A percentile compares a stretch with the other conserved stretches of the same genome.
Evolutionary conservation across 2,113 vertebrate genomes (phyloP).

Genomic region (Hydrochoerus hydrochaeris): DNA sequence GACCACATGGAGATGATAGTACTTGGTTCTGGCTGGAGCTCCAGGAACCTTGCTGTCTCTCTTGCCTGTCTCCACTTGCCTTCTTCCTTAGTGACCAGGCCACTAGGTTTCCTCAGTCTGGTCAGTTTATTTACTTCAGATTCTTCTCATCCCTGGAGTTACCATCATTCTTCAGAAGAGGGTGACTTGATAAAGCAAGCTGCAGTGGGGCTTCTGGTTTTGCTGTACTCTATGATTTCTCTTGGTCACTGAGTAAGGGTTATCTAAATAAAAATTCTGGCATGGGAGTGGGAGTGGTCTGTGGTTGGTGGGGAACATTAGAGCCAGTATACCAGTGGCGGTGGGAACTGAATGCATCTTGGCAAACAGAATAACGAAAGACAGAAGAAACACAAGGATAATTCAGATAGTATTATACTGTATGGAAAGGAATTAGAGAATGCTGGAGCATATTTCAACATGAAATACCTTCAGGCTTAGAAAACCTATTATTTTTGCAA

Average conservation of each 20-base stretch:
- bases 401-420: neutral
- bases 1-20: neutral
- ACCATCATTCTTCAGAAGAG: neutral
- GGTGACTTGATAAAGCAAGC: neutral
- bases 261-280: constrained; percentile 11
- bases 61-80: constrained; percentile 2
- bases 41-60: neutral
- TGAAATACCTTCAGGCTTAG: neutral
- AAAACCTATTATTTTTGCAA: constrained; percentile 6
- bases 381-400: constrained; percentile 34
- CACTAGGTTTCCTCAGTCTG: neutral
- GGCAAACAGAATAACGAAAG: constrained; percentile 33
- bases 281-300: neutral
- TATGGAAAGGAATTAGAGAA: constrained; percentile 36
- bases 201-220: neutral
- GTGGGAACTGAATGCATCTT: constrained; percentile 21
- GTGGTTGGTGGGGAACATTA: neutral
- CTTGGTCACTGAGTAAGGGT: neutral
- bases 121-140: neutral
- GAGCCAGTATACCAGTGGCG: neutral
- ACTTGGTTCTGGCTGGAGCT: neutral
- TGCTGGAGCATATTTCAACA: neutral
- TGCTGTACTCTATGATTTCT: neutral
- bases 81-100: neutral
- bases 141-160: neutral